A percentile compares a stretch with the other conserved stretches of the same genome.
Conservation (phyloP, 2,113 vertebrate genomes). For the Tachysurus vachellii region DNA sequence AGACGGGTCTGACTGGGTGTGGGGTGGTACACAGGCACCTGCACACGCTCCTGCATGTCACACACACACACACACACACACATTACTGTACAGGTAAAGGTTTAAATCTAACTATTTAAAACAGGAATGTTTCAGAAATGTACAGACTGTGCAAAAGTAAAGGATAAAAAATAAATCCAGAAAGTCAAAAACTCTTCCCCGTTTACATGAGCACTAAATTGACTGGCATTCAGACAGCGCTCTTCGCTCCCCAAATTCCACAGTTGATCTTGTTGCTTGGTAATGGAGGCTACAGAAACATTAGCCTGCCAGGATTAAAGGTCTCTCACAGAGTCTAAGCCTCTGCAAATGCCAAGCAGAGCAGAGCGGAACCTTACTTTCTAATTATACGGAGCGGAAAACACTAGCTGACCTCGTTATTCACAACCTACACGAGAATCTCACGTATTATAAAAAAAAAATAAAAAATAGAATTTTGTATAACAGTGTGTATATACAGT, state of each 20-base stretch:
- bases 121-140: background rate
- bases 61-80: background rate
- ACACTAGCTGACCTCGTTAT: background rate
- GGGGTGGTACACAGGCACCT: slow-evolving; percentile 71
- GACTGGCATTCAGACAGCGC: background rate
- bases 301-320: slow-evolving; percentile 7
- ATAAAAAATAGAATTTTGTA: too few relatives aligned
- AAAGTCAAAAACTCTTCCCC: background rate
- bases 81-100: background rate
- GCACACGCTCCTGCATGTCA: slow-evolving; percentile 62
- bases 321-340: slow-evolving; percentile 3
- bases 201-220: background rate
- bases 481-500: too few relatives aligned
- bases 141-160: background rate
- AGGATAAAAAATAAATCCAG: background rate
- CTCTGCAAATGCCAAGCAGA: slow-evolving; percentile 6
- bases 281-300: slow-evolving; percentile 11
- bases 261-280: slow-evolving; percentile 8
- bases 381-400: background rate
- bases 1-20: slow-evolving; percentile 68
- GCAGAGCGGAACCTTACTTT: background rate
- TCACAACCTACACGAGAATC: background rate
- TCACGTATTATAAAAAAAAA: too few relatives aligned
- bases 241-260: background rate
- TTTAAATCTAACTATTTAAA: background rate